phyloP scores from a whole-genome alignment of 2,888 invertebrate species.

The Branchellion lobata region DNA sequence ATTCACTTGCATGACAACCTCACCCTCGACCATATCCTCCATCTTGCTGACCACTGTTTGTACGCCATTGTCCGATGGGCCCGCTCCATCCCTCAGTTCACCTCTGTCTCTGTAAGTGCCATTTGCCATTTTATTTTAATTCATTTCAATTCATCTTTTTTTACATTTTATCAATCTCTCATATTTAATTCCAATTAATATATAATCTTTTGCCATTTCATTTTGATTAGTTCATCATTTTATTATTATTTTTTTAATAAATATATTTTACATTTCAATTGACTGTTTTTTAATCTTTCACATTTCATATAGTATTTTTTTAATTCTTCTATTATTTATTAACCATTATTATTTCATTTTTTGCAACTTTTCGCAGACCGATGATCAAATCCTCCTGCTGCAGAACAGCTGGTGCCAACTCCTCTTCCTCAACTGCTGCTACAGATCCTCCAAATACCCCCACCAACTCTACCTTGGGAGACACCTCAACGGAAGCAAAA shows the following conservation, averaged over 20 bases:
- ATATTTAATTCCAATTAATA: neutral
- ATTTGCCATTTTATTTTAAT: neutral
- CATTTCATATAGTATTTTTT: neutral
- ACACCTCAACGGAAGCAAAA: neutral
- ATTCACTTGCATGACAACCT: constrained; percentile 51
- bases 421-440: constrained; percentile 64
- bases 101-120: constrained; percentile 72
- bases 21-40: constrained; percentile 56
- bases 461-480: constrained; percentile 19
- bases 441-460: constrained; percentile 80
- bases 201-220: neutral
- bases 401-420: constrained; percentile 90
- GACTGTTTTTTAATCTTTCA: neutral
- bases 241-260: neutral
- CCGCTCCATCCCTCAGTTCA: constrained; percentile 91
- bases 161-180: neutral
- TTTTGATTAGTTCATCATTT: neutral
- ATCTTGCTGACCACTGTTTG: constrained; percentile 81
- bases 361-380: constrained; percentile 84
- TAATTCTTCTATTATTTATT: too few species aligned
- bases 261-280: neutral
- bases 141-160: neutral
- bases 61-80: constrained; percentile 99
- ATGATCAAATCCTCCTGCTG: constrained; percentile 92
- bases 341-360: too few species aligned